Percentiles rank a stretch among this genome's conserved stretches.
phyloP scores from a whole-genome alignment of 2,797 vertebrate species.

The Neostethus bicornis region DNA sequence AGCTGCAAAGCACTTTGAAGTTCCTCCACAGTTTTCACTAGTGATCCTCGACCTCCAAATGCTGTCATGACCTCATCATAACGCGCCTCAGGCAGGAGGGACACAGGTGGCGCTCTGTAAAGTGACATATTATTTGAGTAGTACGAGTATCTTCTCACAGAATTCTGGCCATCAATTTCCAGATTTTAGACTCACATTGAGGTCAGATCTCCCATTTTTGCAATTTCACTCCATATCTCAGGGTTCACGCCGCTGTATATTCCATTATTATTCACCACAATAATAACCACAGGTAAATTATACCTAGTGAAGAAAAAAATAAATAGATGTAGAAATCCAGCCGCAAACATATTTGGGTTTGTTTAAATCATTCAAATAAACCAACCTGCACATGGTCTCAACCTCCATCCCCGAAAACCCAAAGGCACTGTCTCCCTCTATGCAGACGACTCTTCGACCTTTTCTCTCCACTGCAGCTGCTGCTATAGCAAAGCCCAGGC shows the following conservation, averaged over 20 bases:
- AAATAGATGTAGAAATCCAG: not conserved
- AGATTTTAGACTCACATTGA: slow-evolving; percentile 76
- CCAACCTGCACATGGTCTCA: slow-evolving; percentile 94
- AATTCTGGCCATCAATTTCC: not conserved
- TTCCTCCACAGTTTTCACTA: slow-evolving; percentile 88
- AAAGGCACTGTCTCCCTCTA: slow-evolving; percentile 98
- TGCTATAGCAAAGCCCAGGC: slow-evolving; percentile 93
- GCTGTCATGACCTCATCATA: slow-evolving; percentile 92
- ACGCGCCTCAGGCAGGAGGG: slow-evolving; percentile 89
- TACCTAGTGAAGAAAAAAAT: slow-evolving; percentile 77
- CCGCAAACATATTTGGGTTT: not conserved
- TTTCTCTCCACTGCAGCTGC: slow-evolving; percentile 85
- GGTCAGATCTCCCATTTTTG: slow-evolving; percentile 84
- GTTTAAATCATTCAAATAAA: not conserved
- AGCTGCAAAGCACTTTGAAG: slow-evolving; percentile 81
- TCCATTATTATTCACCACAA: slow-evolving; percentile 97
- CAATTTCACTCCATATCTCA: slow-evolving; percentile 85
- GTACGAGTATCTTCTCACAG: too few species aligned
- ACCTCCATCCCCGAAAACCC: slow-evolving; percentile 98
- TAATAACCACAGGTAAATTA: slow-evolving; percentile 89
- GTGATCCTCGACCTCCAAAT: slow-evolving; percentile 91
- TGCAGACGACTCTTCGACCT: slow-evolving; percentile 83
- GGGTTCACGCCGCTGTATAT: slow-evolving; percentile 92
- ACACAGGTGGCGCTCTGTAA: slow-evolving; percentile 87
- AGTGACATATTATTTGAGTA: slow-evolving; percentile 10